Evolutionary conservation across 2,113 vertebrate genomes (phyloP).

Genomic region (Castor canadensis): DNA sequence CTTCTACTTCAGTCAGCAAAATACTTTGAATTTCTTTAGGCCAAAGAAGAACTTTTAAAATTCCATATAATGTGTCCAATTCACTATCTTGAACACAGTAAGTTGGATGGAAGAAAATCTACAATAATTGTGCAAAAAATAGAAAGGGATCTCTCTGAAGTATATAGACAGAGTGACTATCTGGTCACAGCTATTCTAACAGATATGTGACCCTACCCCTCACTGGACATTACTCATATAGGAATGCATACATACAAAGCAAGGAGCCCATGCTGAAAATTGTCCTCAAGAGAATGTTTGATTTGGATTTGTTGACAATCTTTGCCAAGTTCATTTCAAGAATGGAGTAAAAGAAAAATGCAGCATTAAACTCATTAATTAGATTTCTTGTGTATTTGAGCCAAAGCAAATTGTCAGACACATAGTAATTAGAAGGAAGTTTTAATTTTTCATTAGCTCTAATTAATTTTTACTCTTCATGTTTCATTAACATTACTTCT

Average conservation of each 20-base stretch:
- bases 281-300: not conserved
- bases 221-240: not conserved
- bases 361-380: slow-evolving; percentile 23
- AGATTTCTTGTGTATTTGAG: slow-evolving; percentile 72
- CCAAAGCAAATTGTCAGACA: slow-evolving; percentile 67
- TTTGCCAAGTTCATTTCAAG: slow-evolving; percentile 45
- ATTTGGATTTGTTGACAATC: slow-evolving; percentile 18
- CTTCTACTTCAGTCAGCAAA: not conserved
- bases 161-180: not conserved
- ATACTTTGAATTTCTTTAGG: not conserved
- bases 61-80: not conserved
- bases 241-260: not conserved
- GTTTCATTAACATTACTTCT: slow-evolving; percentile 77
- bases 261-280: not conserved
- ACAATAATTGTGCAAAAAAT: not conserved
- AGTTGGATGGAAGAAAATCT: not conserved
- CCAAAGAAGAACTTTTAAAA: not conserved
- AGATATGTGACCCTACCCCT: not conserved
- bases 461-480: slow-evolving; percentile 79
- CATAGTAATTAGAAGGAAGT: slow-evolving; percentile 70
- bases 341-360: slow-evolving; percentile 35
- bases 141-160: not conserved
- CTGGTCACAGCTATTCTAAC: not conserved
- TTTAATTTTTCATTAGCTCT: slow-evolving; percentile 80
- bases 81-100: not conserved